Evolutionary conservation across 1,140 invertebrate genomes (phyloP).

Genomic region (Eubasilissa regina): DNA sequence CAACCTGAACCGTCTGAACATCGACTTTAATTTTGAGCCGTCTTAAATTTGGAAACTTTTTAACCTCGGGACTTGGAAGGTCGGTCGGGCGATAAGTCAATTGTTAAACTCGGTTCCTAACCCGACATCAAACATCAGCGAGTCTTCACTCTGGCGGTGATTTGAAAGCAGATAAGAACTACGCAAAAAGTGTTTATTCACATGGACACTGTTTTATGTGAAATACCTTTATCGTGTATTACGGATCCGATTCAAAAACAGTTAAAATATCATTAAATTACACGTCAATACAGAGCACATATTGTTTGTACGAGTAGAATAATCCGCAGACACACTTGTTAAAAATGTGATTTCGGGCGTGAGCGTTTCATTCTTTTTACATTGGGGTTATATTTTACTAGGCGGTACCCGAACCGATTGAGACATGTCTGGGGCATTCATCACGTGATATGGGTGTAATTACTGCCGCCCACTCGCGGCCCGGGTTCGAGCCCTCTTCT

Average conservation of each 20-base stretch:
- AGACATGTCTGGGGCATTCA: conserved; percentile 30
- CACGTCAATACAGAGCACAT: too few species aligned
- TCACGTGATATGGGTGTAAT: conserved; percentile 23
- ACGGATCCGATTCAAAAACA: too few species aligned
- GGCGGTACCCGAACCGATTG: not conserved
- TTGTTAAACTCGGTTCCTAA: conserved; percentile 32
- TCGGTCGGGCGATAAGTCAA: conserved; percentile 47
- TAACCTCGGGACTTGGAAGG: conserved; percentile 41
- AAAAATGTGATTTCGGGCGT: too few species aligned
- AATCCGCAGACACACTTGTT: too few species aligned
- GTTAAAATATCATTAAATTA: too few species aligned
- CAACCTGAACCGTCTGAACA: not conserved
- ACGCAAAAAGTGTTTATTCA: not conserved
- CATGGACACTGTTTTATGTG: too few species aligned
- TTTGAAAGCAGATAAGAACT: not conserved
- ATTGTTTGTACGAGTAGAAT: too few species aligned
- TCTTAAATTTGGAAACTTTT: not conserved
- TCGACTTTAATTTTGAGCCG: conserved; percentile 11
- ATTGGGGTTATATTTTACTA: not conserved
- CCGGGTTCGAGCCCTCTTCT: not conserved
- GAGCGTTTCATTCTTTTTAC: not conserved
- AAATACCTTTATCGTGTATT: too few species aligned
- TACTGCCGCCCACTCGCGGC: conserved; percentile 14
- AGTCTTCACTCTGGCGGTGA: not conserved
- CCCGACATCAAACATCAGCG: not conserved